Base-by-base conservation (phyloP, 2,888 invertebrate species). In the Apoda limacodes region DNA sequence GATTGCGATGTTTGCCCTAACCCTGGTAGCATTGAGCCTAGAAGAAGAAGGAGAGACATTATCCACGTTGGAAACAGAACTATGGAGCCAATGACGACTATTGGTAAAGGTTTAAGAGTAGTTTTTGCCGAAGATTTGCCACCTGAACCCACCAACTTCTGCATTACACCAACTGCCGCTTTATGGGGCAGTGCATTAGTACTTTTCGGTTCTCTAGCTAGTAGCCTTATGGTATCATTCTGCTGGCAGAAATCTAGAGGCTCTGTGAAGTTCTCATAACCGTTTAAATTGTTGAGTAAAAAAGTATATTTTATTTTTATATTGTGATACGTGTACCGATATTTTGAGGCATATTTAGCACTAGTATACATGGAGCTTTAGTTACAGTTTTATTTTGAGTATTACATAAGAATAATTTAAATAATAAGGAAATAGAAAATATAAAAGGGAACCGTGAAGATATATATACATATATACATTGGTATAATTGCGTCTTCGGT, bases 1-100 rank as follows among this genome's bases (percentile, higher is more conserved):
- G 87, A 89, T 45, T 92, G 92, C 50, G 88, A 88, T 34, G 83
- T 86, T 15, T 92, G 92, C 47, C 84, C 88, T 1, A 84, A 85
- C 40, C 82, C 84, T 17, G 88, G 88, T 42, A 85, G 85, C 52
- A 63, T 82, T 9, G 82, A 82, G 21, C 82, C 83, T 2, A 72
- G 61, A 29, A 69, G 82, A 22, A 62, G 60, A 30, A 60, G 75
- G 34, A 60, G 80, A 35, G 82, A 83, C 33, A 30, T 76, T n/a
- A 61, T 71, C 11, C 72, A 78, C 31, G 34, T 68, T 4, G 69
- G 74, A 7, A 82, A 84, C 38, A 75, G 74, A 17, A 82, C 84
- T 2, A 48, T 76, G 7, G 82, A 83, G 11, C 87, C 88, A 20
- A 50, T 85, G 0, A 82, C 89, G 0, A 83, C 84, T 13, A 83